Evolutionary conservation across 2,888 invertebrate genomes (phyloP), one percentile per base, ranked within the genome.

Genomic region (Ophioninae sp.): DNA sequence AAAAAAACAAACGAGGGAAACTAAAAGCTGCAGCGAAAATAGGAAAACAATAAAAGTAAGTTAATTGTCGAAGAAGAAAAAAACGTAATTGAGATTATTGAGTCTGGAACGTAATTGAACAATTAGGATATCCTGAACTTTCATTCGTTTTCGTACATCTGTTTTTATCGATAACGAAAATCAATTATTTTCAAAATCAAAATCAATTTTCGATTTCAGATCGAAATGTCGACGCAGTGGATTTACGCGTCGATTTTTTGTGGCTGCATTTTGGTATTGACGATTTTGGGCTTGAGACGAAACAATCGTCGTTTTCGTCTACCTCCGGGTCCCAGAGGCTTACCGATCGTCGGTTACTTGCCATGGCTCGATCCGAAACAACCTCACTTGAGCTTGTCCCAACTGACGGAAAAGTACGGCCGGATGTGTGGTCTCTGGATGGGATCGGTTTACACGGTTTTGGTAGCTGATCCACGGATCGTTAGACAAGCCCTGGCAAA

Each of bases 271-370:
- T 56, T 67, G 0, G n/a, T 84, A 17, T 21, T 84, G 44, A 37
- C 57, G n/a, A 41, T 72, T 7, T 30, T 78, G 13, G 7, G 57
- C 2, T 41, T 20, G n/a, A 67, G 86, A 90, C 93, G 87, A 92
- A 93, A 89, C 83, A 81, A 93, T 91, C 93, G 93, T 77, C 92
- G 90, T 74, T 91, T 93, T 77, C 92, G 90, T 74, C 91, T 95
- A 64, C 96, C 97, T 0, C 97, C 97, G 0, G 98, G 98, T 0
- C 98, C 98, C 0, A 94, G 94, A 94, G 96, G 96, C 1, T 85
- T 97, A 57, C 98, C 98, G 0, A 89, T 97, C 21, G 85, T 98
- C 5, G 98, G 98, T 0, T 97, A 96, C 89, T 93, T 98, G 81
- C 96, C 96, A 0, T 96, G 95, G 92, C 90, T 98, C 61, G 94